phyloP scores from a whole-genome alignment of 2,113 vertebrate genomes.

The Pterocles gutturalis region DNA sequence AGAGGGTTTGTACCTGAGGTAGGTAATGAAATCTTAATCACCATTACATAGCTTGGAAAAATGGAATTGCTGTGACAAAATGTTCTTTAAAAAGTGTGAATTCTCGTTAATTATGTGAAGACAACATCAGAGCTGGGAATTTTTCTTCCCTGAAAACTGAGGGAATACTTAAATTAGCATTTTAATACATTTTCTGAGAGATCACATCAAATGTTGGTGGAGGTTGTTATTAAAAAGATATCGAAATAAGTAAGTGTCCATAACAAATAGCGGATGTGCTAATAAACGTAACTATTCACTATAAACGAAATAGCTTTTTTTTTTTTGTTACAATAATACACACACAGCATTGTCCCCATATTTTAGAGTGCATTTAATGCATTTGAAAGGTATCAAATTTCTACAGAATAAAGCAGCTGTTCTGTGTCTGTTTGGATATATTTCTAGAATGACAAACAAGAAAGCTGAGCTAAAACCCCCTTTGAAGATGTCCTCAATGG shows the following conservation, averaged over 20 bases:
- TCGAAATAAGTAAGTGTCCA: background rate
- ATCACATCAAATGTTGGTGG: background rate
- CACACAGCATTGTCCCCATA: background rate
- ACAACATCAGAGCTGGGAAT: background rate
- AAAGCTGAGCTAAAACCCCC: background rate
- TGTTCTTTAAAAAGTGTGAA: background rate
- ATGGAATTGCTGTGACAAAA: background rate
- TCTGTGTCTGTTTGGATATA: background rate
- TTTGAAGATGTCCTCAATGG: background rate
- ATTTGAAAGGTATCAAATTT: background rate
- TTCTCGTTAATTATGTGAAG: background rate
- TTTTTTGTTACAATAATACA: background rate
- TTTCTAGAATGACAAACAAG: background rate
- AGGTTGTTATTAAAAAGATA: background rate
- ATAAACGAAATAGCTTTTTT: background rate
- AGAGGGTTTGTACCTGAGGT: background rate
- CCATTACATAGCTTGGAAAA: background rate
- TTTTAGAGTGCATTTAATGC: background rate
- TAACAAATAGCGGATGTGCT: background rate
- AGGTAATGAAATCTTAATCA: background rate
- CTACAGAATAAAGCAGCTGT: background rate
- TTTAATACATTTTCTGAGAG: background rate
- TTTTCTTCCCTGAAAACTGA: background rate
- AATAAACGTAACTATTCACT: background rate
- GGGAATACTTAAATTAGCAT: background rate